These are phyloP conservation scores for Gryllus bimaculatus DNA, from an alignment of 1,140 invertebrate species.

Conservation along the genomic window DNA sequence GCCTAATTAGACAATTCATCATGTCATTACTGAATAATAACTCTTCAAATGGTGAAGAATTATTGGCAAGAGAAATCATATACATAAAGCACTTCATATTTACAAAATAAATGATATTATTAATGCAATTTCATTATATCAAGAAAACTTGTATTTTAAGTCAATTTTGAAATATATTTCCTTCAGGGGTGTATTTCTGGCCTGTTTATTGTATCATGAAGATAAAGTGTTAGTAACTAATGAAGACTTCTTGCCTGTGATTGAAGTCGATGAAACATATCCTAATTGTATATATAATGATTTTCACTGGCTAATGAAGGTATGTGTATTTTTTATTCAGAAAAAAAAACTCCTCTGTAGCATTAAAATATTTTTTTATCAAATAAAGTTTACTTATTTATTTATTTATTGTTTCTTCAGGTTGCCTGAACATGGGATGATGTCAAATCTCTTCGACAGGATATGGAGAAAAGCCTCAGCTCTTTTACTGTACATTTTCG, in stretches of 20 bases:
- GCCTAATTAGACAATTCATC: no score
- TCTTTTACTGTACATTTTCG: slow-evolving; percentile 82
- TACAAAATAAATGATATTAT: no score
- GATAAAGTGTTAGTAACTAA: slow-evolving; percentile 91
- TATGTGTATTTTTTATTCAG: slow-evolving; percentile 17
- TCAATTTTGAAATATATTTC: neutral
- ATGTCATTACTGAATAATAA: no score
- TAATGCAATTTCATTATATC: no score
- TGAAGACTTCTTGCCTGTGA: slow-evolving; percentile 91
- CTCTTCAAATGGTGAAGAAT: no score
- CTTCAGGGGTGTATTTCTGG: slow-evolving; percentile 80
- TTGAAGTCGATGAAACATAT: slow-evolving; percentile 93
- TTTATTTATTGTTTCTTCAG: slow-evolving; percentile 33
- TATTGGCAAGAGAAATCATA: no score
- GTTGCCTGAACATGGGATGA: slow-evolving; percentile 92
- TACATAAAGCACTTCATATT: no score
- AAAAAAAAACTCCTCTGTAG: no score
- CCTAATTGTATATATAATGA: slow-evolving; percentile 83
- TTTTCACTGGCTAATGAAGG: slow-evolving; percentile 97
- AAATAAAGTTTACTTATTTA: neutral
- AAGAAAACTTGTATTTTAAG: neutral
- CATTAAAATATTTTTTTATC: no score
- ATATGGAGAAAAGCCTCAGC: slow-evolving; percentile 87
- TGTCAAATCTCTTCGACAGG: slow-evolving; percentile 75
- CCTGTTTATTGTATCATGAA: slow-evolving; percentile 86